Evolutionary conservation across 2,113 vertebrate species (phyloP), one percentile per base, ranked within the genome.

Genomic region (Indri indri): DNA sequence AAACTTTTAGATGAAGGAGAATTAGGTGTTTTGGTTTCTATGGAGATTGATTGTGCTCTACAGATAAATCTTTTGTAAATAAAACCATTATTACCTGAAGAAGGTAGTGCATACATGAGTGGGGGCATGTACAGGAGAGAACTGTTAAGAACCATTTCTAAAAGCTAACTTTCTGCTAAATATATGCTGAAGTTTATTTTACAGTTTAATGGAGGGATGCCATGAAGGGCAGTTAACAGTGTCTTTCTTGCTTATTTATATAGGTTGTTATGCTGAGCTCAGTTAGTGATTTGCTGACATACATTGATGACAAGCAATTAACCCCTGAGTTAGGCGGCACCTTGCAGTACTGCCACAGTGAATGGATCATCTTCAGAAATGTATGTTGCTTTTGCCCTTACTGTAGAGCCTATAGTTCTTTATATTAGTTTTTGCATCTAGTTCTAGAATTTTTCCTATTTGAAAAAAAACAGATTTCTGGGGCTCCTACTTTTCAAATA

Each of bases 251-350:
- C 92, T 97, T 95, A 88, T 93, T 95, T 95, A 95, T 57, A 95
- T 96, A 99, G 99, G 99, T 99, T 97, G 99, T 99, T 97, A 99
- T 99, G 99, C 99, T 99, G 98, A 99, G 99, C 98, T 99, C 99
- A 3, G 99, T 99, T 97, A 99, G 99, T 12, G 99, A 99, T 97
- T 98, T 99, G 91, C 98, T 99, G 98, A 98, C 97, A 0, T 99
- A 99, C 98, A 99, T 99, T 54, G 99, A 99, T 83, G 99, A 99
- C 96, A 99, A 99, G 97, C 99, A 99, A 52, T 97, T 99, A 94
- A 99, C 99, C 27, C 99, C 99, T 0, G 99, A 99, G 98, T 99
- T 99, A 32, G 99, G 99, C 96, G 99, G 99, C 97, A 99, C 99
- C 47, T 98, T 99, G 98, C 99, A 99, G 95, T 99, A 99, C 97